Conservation (phyloP, 2,888 invertebrate species). For the Macaria liturata region DNA sequence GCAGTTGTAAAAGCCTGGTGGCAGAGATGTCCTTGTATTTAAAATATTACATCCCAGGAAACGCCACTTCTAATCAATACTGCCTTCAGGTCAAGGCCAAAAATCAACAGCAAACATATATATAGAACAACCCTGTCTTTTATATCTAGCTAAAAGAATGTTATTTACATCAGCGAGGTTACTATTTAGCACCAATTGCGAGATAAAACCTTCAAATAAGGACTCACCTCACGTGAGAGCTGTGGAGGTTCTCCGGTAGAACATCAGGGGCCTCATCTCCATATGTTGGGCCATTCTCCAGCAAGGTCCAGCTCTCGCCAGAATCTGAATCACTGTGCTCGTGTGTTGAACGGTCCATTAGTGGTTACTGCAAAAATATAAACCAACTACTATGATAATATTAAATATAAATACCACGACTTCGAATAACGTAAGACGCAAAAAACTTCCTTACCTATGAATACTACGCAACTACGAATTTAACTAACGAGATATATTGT, state of each 20-base stretch:
- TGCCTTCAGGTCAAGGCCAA: too few species aligned
- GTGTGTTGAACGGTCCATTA: constrained; percentile 66
- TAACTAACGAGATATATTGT: constrained; percentile 9
- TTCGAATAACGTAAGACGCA: constrained; percentile 6
- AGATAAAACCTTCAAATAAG: too few species aligned
- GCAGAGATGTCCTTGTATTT: too few species aligned
- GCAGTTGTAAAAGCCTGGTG: too few species aligned
- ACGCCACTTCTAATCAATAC: too few species aligned
- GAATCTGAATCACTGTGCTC: constrained; percentile 81
- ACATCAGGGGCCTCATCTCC: constrained; percentile 55
- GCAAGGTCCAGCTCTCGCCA: constrained; percentile 77
- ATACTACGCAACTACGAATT: constrained; percentile 22
- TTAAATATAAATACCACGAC: background rate
- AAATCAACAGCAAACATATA: too few species aligned
- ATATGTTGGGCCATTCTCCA: constrained; percentile 57
- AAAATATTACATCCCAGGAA: too few species aligned
- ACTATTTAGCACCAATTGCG: too few species aligned
- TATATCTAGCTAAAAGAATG: too few species aligned
- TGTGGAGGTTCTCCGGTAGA: constrained; percentile 40
- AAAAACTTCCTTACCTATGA: constrained; percentile 15
- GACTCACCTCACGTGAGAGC: constrained; percentile 47
- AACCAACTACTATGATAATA: background rate
- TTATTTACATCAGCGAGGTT: too few species aligned
- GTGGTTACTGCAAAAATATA: constrained; percentile 28
- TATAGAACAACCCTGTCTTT: too few species aligned